These are phyloP conservation scores for Columbina picui DNA, from an alignment of 2,113 vertebrate species.

Conservation along the genomic window DNA sequence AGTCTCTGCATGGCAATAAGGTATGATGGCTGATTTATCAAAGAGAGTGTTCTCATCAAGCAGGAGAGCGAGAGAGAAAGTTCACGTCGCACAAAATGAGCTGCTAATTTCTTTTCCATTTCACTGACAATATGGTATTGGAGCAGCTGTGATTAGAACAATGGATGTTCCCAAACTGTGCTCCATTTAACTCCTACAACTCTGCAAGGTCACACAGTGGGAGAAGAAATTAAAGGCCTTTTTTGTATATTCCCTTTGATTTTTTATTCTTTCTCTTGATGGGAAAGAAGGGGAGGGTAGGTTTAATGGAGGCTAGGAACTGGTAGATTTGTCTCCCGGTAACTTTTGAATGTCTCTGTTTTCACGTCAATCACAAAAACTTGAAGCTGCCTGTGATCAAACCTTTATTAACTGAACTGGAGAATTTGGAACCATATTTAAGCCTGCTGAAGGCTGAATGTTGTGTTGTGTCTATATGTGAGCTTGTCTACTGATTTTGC, in stretches of 20 bases:
- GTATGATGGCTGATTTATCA: slow-evolving; percentile 78
- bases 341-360: not conserved
- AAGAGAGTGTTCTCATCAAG: slow-evolving; percentile 73
- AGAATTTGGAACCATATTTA: not conserved
- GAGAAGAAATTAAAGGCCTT: not conserved
- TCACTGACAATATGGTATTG: slow-evolving; percentile 74
- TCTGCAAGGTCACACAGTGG: slow-evolving; percentile 73
- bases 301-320: not conserved
- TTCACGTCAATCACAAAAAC: not conserved
- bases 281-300: not conserved
- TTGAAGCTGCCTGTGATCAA: not conserved
- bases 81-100: slow-evolving; percentile 77
- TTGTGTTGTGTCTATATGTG: not conserved
- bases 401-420: not conserved
- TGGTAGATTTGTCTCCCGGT: not conserved
- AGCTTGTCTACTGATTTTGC: not conserved
- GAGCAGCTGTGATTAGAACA: slow-evolving; percentile 79
- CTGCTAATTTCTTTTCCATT: slow-evolving; percentile 83
- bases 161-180: slow-evolving; percentile 75
- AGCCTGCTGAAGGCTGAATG: fast-evolving
- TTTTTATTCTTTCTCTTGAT: not conserved
- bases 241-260: fast-evolving
- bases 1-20: slow-evolving; percentile 76
- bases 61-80: slow-evolving; percentile 73
- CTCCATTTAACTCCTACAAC: slow-evolving; percentile 71